These are phyloP conservation scores for Denticeps clupeoides DNA, from an alignment of 2,797 vertebrate species.

Conservation along the genomic window DNA sequence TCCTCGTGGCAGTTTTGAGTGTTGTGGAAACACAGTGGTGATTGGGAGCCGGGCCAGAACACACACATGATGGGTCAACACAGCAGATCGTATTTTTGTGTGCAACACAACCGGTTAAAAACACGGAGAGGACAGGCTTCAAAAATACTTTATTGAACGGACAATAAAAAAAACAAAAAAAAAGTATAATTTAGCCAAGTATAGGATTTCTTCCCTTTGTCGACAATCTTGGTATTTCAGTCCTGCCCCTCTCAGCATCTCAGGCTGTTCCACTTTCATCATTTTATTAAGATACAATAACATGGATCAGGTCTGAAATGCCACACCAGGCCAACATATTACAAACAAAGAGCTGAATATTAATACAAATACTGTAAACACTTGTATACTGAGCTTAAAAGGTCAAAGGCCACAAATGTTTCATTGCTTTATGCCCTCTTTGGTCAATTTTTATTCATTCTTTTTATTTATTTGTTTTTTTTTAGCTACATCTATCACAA, in stretches of 20 bases:
- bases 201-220: conserved; percentile 35
- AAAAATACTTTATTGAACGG: conserved; percentile 43
- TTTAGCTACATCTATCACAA: conserved; percentile 20
- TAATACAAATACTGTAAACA: not conserved
- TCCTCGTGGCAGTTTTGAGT: conserved; percentile 1
- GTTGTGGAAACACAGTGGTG: conserved; percentile 4
- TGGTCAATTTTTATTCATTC: conserved; percentile 16
- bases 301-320: conserved; percentile 42
- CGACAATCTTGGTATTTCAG: conserved; percentile 32
- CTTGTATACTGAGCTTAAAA: not conserved
- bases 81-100: not conserved
- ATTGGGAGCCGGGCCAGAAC: not conserved
- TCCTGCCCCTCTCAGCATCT: not conserved
- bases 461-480: too few species aligned
- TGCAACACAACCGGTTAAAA: conserved; percentile 2
- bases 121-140: conserved; percentile 15
- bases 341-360: conserved; percentile 51
- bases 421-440: conserved; percentile 57
- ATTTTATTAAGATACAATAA: conserved; percentile 8
- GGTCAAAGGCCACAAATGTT: conserved; percentile 69
- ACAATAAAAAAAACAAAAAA: conserved; percentile 41
- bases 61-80: not conserved
- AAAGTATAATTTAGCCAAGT: conserved; percentile 35
- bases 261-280: not conserved
- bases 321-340: conserved; percentile 74